A percentile compares a stretch with the other conserved stretches of the same genome.
Conservation (phyloP, 2,797 vertebrate genomes). For the Clarias pachynema region DNA sequence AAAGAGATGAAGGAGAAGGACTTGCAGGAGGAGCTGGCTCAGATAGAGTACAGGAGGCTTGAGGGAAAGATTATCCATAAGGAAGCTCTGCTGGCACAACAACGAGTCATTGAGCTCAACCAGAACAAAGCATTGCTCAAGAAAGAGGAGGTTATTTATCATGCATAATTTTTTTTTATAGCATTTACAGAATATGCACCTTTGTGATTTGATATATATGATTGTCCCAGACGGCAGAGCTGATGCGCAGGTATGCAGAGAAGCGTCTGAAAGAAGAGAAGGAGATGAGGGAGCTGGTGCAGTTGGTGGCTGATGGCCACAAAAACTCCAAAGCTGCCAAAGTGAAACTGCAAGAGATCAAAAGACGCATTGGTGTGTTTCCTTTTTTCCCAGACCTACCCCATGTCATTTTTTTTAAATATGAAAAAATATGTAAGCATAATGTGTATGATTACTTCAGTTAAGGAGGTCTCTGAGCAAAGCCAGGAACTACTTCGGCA, state of each 20-base stretch:
- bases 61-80: slow-evolving; percentile 81
- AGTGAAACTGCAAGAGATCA: slow-evolving; percentile 78
- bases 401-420: neutral
- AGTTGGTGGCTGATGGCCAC: slow-evolving; percentile 82
- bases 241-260: slow-evolving; percentile 77
- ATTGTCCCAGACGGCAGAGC: slow-evolving; percentile 74
- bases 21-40: slow-evolving; percentile 75
- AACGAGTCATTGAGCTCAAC: slow-evolving; percentile 77
- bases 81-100: slow-evolving; percentile 80
- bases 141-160: slow-evolving; percentile 83
- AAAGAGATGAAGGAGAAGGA: slow-evolving; percentile 81
- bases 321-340: slow-evolving; percentile 82
- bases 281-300: slow-evolving; percentile 80
- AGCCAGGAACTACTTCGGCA: slow-evolving; percentile 76
- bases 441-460: slow-evolving; percentile 65
- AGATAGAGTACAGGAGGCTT: slow-evolving; percentile 73
- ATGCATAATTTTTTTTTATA: neutral
- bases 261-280: slow-evolving; percentile 78
- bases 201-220: slow-evolving; percentile 23
- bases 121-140: slow-evolving; percentile 76
- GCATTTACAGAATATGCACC: neutral
- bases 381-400: neutral
- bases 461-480: slow-evolving; percentile 83
- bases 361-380: slow-evolving; percentile 80
- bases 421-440: neutral